These are phyloP conservation scores for Conus canariensis DNA, from an alignment of 2,888 invertebrate species.

Conservation along the genomic window DNA sequence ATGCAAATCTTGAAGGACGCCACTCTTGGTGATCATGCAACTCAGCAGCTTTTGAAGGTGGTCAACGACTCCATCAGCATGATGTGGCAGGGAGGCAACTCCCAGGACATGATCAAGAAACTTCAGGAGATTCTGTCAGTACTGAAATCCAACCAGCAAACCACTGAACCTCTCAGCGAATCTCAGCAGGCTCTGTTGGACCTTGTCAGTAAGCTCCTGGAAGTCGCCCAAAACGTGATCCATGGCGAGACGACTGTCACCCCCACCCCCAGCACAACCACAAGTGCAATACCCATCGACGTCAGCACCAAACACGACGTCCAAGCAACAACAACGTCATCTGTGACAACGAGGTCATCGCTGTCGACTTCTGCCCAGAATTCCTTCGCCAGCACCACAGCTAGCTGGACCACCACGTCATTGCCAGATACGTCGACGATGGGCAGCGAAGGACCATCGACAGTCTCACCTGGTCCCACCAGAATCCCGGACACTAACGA, in stretches of 20 bases:
- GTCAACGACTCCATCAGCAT: slow-evolving; percentile 18
- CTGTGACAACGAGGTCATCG: not conserved
- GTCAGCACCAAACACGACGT: not conserved
- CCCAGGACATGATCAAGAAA: not conserved
- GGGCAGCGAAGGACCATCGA: not conserved
- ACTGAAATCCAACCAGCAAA: not conserved
- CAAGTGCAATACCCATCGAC: not conserved
- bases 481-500: not conserved
- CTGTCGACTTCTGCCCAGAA: not conserved
- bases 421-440: not conserved
- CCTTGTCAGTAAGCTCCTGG: not conserved
- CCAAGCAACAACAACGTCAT: not conserved
- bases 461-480: not conserved
- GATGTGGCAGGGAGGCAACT: not conserved
- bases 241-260: not conserved
- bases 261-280: not conserved
- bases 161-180: slow-evolving; percentile 2
- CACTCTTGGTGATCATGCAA: not conserved
- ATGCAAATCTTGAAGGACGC: not conserved
- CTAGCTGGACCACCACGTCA: not conserved
- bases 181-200: slow-evolving; percentile 6
- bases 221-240: not conserved
- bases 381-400: not conserved
- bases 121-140: not conserved
- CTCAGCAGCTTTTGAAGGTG: slow-evolving; percentile 8